A percentile compares a stretch with the other conserved stretches of the same genome.
phyloP scores from a whole-genome alignment of 2,113 vertebrate genomes.

The Rhinolophus sinicus region DNA sequence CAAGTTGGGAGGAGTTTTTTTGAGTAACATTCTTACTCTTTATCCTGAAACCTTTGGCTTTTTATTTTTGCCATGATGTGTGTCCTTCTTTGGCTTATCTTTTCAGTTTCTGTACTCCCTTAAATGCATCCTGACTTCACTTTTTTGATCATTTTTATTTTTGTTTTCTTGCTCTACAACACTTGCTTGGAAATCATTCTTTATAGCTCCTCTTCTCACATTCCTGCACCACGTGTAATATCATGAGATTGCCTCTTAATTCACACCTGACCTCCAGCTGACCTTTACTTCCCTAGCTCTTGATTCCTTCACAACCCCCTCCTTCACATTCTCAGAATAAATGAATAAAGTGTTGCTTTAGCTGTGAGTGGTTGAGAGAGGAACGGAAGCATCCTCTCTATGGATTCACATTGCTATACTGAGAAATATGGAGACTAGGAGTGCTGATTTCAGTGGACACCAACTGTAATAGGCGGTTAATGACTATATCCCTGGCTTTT shows the following conservation, averaged over 20 bases:
- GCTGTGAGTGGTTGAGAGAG: background rate
- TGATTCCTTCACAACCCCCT: background rate
- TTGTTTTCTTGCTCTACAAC: background rate
- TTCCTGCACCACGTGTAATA: background rate
- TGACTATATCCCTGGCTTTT: conserved; percentile 95
- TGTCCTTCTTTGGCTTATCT: background rate
- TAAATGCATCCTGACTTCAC: background rate
- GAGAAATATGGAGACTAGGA: conserved; percentile 94
- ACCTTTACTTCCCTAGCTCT: background rate
- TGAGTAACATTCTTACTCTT: background rate
- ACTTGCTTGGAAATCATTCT: conserved; percentile 5
- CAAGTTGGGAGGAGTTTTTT: conserved; percentile 6
- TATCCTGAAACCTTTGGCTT: background rate
- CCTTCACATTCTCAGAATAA: conserved; percentile 29
- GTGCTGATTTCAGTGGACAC: conserved; percentile 95
- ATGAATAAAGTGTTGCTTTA: conserved; percentile 13
- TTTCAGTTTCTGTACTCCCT: background rate
- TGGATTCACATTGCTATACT: conserved; percentile 81
- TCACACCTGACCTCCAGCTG: background rate
- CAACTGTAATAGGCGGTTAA: conserved; percentile 92
- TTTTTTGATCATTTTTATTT: conserved; percentile 21
- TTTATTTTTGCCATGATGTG: background rate
- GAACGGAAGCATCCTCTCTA: conserved; percentile 49
- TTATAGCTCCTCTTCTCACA: conserved; percentile 3
- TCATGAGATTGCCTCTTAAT: conserved; percentile 2